Evolutionary conservation across 64 coral and sea anemone genomes (phyloP).

Genomic region (Actinia equina): DNA sequence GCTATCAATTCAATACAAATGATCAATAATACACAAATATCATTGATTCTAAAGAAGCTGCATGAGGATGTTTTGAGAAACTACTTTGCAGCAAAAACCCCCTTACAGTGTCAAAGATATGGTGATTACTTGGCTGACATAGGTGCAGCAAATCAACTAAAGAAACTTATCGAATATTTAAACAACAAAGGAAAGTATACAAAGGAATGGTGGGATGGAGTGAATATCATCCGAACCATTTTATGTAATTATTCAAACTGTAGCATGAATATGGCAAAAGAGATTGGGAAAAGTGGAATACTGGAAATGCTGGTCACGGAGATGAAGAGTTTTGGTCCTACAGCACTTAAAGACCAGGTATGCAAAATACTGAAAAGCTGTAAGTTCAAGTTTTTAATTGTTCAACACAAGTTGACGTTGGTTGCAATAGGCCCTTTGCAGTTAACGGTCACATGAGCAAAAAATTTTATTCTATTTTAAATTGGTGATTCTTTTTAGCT

Average conservation of each 20-base stretch:
- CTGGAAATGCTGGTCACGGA: conserved; percentile 28
- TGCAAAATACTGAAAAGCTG: too few species aligned
- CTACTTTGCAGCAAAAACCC: conserved; percentile 25
- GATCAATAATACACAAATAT: too few species aligned
- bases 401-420: too few species aligned
- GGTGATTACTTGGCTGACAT: conserved; percentile 57
- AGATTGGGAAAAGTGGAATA: conserved; percentile 12
- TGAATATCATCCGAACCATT: conserved; percentile 19
- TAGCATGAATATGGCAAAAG: conserved; percentile 46
- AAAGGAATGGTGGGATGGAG: not conserved
- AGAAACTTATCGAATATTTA: not conserved
- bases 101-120: conserved; percentile 51
- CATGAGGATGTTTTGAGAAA: conserved; percentile 55
- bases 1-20: too few species aligned
- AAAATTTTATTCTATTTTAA: too few species aligned
- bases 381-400: too few species aligned
- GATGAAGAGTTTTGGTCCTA: conserved; percentile 1
- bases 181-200: conserved; percentile 27
- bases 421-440: too few species aligned
- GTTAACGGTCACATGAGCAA: too few species aligned
- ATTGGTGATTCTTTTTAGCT: too few species aligned
- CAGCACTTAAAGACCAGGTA: conserved; percentile 13
- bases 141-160: not conserved
- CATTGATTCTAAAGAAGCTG: conserved; percentile 22
- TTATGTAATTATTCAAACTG: conserved; percentile 36